Evolutionary conservation across 92 coral and sea anemone species (phyloP), one percentile per base, ranked within the genome.

Genomic region (Paramuricea clavata): DNA sequence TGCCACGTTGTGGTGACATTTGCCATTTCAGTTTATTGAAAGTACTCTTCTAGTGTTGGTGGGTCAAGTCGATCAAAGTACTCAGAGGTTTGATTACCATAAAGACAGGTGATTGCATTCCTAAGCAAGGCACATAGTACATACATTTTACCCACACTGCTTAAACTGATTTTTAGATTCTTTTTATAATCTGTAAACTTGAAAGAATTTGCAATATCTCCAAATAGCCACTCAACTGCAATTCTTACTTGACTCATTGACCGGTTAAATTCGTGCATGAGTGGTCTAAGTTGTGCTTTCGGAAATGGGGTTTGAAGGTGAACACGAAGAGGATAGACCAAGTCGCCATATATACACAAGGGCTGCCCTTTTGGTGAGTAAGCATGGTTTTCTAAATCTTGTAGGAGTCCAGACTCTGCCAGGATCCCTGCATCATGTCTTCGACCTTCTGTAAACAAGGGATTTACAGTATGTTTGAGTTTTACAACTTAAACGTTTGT

Each of bases 71-170:
- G n/a, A n/a, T 67, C 71, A 78, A 78, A 78, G 67, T 52, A 78
- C 19, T 21, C 69, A 78, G 68, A 50, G 25, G 83, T 77, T 43
- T 77, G 44, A 77, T 77, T 77, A 15, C 68, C 82, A 77, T 77
- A 77, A 50, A 77, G 82, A 64, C 82, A 77, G 60, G 82, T 78
- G 30, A 78, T 50, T 30, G 83, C 83, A 78, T 78, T 78, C 68
- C 83, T 36, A 78, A 78, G 83, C 39, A 78, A 52, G 57, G 83
- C 36, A 23, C 61, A 78, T 31, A 78, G 70, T 35, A 78, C 59
- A 56, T 49, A 78, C 83, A 78, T 78, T 56, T 78, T 78, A 56
- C 39, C 83, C 57, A 78, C 83, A 78, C 83, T 47, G 83, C 83
- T 78, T 50, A 78, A 67, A 33, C 83, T 69, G 21, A 78, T 78